Base-by-base conservation (phyloP, 1,140 invertebrate genomes). In the Drosophila busckii region DNA sequence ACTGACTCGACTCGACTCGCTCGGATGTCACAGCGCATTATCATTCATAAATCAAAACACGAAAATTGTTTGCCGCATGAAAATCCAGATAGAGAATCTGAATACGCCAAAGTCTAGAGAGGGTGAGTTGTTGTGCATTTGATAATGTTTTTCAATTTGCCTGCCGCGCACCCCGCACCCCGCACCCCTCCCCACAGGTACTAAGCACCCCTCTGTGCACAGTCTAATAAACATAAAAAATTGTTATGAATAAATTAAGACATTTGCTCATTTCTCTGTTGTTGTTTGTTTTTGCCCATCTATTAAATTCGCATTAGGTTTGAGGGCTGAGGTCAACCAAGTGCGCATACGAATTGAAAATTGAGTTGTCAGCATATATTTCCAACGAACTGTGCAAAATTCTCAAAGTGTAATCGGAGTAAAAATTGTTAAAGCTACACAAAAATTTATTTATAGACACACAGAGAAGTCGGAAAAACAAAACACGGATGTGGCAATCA, bases 31-130 rank as follows among this genome's bases (percentile, higher is more conserved):
- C 66, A 68, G 69, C 69, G 61, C 70, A 85, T 85, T 84, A 84
- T 80, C 71, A 76, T 85, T 83, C 84, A 85, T 85, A 85, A 85
- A 85, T 85, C 84, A 85, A 73, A 80, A 73, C 73, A 80, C 65
- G 75, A 49, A 80, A 80, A 80, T 80, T 75, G 69, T 48, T 68
- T 67, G 25, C n/a, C n/a, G 25, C 25, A 26, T 40, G 25, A 38
- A 19, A 35, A n/a, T n/a, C n/a, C n/a, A n/a, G n/a, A n/a, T n/a
- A n/a, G n/a, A n/a, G n/a, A n/a, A n/a, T n/a, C n/a, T n/a, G n/a
- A n/a, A n/a, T n/a, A n/a, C n/a, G n/a, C n/a, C n/a, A n/a, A n/a
- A n/a, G n/a, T n/a, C n/a, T n/a, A n/a, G n/a, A n/a, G n/a, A 29
- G 26, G 26, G 26, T 3, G 3, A 3, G 26, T n/a, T 29, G 7